A percentile compares a stretch with the other conserved stretches of the same genome.
phyloP scores from a whole-genome alignment of 2,113 vertebrate genomes.

The Chloropsis cyanopogon region DNA sequence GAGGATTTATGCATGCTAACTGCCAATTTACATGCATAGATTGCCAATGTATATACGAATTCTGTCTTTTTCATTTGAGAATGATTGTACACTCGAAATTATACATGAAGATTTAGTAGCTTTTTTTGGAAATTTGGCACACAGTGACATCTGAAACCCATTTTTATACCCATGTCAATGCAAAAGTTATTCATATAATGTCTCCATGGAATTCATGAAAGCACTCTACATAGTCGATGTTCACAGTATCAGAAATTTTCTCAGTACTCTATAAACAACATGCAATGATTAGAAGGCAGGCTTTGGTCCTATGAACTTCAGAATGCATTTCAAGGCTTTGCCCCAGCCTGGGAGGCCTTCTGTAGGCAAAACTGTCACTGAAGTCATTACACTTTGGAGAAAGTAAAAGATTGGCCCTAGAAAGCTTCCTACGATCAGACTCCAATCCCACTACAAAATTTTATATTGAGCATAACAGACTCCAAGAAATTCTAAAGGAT shows the following conservation, averaged over 20 bases:
- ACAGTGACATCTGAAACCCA: constrained; percentile 59
- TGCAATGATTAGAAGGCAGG: constrained; percentile 31
- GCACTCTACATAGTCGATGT: constrained; percentile 39
- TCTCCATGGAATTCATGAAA: constrained; percentile 42
- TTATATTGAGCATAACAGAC: not conserved
- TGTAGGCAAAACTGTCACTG: not conserved
- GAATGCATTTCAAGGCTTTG: constrained; percentile 8
- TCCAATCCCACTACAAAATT: not conserved
- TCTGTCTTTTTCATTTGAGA: constrained; percentile 46
- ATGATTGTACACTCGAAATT: constrained; percentile 48
- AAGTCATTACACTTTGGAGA: not conserved
- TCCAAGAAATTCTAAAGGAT: not conserved
- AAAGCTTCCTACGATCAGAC: not conserved
- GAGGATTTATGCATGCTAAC: constrained; percentile 51
- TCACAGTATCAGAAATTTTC: constrained; percentile 44
- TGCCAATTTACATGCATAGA: constrained; percentile 55
- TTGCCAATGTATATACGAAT: constrained; percentile 57
- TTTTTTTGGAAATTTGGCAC: constrained; percentile 60
- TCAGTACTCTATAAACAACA: constrained; percentile 32
- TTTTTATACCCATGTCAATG: constrained; percentile 59
- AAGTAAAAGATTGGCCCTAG: not conserved
- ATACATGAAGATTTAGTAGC: constrained; percentile 56
- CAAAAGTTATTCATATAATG: constrained; percentile 39
- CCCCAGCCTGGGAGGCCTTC: not conserved
- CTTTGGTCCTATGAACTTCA: constrained; percentile 21